These are phyloP conservation scores for Herpetotheres cachinnans DNA, from an alignment of 2,113 vertebrate genomes.

Conservation along the genomic window DNA sequence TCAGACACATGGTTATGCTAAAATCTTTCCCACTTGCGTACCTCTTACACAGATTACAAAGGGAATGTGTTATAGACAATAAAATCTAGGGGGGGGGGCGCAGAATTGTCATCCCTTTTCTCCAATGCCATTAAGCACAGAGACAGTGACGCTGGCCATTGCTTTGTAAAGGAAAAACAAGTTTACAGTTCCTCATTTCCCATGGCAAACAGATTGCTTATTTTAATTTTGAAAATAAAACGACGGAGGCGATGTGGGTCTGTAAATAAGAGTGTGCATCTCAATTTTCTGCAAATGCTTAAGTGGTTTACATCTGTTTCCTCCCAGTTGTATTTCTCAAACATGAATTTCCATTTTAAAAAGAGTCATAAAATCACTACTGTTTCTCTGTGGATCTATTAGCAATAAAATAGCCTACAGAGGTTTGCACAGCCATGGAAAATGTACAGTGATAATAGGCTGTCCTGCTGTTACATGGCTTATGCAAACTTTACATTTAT, in stretches of 20 bases:
- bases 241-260: slow-evolving; percentile 73
- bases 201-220: slow-evolving; percentile 82
- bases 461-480: slow-evolving; percentile 88
- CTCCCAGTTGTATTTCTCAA: slow-evolving; percentile 86
- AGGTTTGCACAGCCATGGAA: slow-evolving; percentile 88
- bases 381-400: slow-evolving; percentile 88
- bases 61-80: slow-evolving; percentile 69
- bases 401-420: slow-evolving; percentile 88
- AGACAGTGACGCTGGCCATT: slow-evolving; percentile 55
- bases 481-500: slow-evolving; percentile 90
- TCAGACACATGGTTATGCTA: slow-evolving; percentile 56
- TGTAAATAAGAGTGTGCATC: slow-evolving; percentile 85
- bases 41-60: slow-evolving; percentile 66
- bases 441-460: slow-evolving; percentile 88
- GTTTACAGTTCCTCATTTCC: slow-evolving; percentile 78
- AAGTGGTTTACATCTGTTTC: slow-evolving; percentile 87
- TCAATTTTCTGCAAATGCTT: slow-evolving; percentile 85
- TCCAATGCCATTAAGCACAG: slow-evolving; percentile 70
- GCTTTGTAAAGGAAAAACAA: slow-evolving; percentile 71
- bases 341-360: slow-evolving; percentile 91
- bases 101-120: slow-evolving; percentile 57
- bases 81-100: slow-evolving; percentile 52
- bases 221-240: slow-evolving; percentile 83
- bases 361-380: slow-evolving; percentile 87
- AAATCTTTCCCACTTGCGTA: slow-evolving; percentile 67